Base-by-base conservation (phyloP, 2,888 invertebrate species). In the Andrena minutula region DNA sequence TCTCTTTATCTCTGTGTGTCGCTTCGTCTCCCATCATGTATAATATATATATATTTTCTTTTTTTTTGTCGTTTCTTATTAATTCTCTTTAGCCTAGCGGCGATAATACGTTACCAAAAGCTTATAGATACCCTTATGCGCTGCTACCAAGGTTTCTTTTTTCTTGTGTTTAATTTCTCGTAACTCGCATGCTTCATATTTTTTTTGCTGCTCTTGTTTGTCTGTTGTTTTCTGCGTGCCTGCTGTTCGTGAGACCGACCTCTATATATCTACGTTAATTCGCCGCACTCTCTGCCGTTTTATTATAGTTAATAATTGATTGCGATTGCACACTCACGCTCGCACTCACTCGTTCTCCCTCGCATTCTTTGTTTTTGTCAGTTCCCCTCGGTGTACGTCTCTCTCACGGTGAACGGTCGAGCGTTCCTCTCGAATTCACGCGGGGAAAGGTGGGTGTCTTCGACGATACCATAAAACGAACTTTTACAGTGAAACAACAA, bases 231-330 rank as follows among this genome's bases (percentile, higher is more conserved):
- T 71, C 61, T 60, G 73, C 76, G 35, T 79, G 66, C 69, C 79
- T 83, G 78, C 75, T 68, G 28, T 58, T 77, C 71, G 64, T 70
- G 58, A 73, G 78, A 75, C 72, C 76, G 66, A 73, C 75, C 60
- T 69, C 80, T 79, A 78, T 82, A 76, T 75, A 72, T 76, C 84
- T 87, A 87, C 75, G 41, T 75, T 79, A 79, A 79, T 73, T 81
- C 82, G 78, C 82, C 73, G 75, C 82, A 73, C 79, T 81, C 72
- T 76, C 79, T 75, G 75, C 74, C 84, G 64, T 80, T 41, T 41
- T 91, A 81, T 82, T 89, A 84, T 81, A 86, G 66, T 92, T 93
- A 93, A 89, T 93, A 93, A 93, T 92, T 93, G 92, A 93, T 93
- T 91, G 91, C 90, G 87, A 86, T 87, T 84, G 80, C 82, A 88